Conservation (phyloP, 2,797 vertebrate genomes). For the Channallabes apus region DNA sequence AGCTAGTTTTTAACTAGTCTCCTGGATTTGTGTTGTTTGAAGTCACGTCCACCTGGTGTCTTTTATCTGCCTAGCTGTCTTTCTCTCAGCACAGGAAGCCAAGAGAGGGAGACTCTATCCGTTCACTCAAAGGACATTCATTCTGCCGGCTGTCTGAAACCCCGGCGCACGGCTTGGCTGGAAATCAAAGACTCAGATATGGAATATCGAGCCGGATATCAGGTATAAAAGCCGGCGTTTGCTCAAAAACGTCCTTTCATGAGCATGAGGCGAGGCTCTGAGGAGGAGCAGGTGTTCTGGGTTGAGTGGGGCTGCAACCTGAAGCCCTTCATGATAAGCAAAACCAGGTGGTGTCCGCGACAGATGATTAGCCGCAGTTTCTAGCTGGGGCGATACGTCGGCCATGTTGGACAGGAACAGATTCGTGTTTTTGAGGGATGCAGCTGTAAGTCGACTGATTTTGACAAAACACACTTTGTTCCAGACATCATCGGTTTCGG, state of each 20-base stretch:
- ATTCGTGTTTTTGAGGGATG: background rate
- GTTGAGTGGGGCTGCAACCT: constrained; percentile 28
- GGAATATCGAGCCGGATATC: constrained; percentile 9
- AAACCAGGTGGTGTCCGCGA: constrained; percentile 4
- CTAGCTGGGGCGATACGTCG: background rate
- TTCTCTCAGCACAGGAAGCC: constrained; percentile 16
- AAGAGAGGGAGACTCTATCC: background rate
- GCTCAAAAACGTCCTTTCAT: constrained; percentile 25
- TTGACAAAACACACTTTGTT: background rate
- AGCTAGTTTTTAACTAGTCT: background rate
- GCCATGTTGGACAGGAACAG: constrained; percentile 5
- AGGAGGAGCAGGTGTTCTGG: constrained; percentile 32
- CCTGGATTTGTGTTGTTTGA: background rate
- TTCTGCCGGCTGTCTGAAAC: background rate
- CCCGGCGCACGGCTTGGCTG: constrained; percentile 4
- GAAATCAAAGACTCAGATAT: constrained; percentile 18
- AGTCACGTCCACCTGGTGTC: background rate
- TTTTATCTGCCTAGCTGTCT: background rate
- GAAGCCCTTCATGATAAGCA: constrained; percentile 19
- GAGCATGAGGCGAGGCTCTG: background rate
- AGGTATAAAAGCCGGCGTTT: background rate
- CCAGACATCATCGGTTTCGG: background rate
- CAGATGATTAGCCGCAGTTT: background rate
- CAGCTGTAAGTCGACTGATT: background rate
- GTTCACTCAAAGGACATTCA: background rate